phyloP scores from a whole-genome alignment of 2,888 invertebrate species.

The Orchesellides sinensis region DNA sequence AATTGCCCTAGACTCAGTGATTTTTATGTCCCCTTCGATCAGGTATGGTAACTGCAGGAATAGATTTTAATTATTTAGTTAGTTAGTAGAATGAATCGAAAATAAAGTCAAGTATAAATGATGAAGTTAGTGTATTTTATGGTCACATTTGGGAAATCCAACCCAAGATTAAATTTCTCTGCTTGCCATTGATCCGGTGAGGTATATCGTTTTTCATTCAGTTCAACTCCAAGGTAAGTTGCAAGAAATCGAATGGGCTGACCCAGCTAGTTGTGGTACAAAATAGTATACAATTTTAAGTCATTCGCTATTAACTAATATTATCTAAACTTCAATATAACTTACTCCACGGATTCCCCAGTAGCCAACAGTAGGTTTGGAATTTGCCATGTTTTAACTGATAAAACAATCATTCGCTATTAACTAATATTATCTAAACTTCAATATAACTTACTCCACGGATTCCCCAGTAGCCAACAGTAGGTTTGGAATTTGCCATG shows the following conservation, averaged over 20 bases:
- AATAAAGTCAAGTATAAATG: not conserved
- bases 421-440: too few species aligned
- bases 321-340: too few species aligned
- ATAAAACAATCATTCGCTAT: too few species aligned
- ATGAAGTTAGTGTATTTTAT: not conserved
- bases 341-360: slow-evolving; percentile 75
- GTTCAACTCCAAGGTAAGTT: slow-evolving; percentile 77
- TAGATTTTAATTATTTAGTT: slow-evolving; percentile 17
- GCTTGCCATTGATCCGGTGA: slow-evolving; percentile 75
- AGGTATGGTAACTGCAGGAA: slow-evolving; percentile 78
- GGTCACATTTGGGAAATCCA: slow-evolving; percentile 77
- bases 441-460: slow-evolving; percentile 73
- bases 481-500: slow-evolving; percentile 58
- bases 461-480: slow-evolving; percentile 75
- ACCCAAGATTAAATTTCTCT: slow-evolving; percentile 76
- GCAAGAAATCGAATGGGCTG: slow-evolving; percentile 77
- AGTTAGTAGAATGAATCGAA: not conserved
- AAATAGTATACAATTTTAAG: not conserved
- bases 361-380: slow-evolving; percentile 74
- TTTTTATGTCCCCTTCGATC: slow-evolving; percentile 77
- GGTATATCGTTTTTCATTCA: slow-evolving; percentile 77
- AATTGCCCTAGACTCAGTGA: slow-evolving; percentile 78
- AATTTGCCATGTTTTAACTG: slow-evolving; percentile 31
- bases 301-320: too few species aligned
- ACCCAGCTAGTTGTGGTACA: slow-evolving; percentile 76